Percentiles rank a stretch among this genome's conserved stretches.
Conservation (phyloP, 2,888 invertebrate species). For the Cremastinae sp. region DNA sequence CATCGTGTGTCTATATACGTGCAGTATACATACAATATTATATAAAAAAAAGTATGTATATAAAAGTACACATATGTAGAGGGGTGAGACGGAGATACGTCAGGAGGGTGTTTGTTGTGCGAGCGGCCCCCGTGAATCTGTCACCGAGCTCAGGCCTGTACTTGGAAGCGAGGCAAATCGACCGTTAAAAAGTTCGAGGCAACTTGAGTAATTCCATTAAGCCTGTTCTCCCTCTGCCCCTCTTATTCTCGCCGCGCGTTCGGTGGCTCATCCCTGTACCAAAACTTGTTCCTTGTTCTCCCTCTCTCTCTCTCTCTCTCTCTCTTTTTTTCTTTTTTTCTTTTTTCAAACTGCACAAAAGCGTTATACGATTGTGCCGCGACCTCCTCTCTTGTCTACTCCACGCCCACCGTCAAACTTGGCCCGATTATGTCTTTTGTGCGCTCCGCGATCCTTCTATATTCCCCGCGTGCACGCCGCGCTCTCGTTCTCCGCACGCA, state of each 20-base stretch:
- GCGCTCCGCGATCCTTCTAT: neutral
- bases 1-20: slow-evolving; percentile 2
- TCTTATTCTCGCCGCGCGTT: slow-evolving; percentile 29
- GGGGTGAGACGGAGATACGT: no score
- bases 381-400: neutral
- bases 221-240: slow-evolving; percentile 44
- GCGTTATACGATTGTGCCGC: neutral
- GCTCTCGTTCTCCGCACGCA: no score
- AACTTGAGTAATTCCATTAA: slow-evolving; percentile 75
- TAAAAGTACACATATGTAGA: neutral
- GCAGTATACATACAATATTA: slow-evolving; percentile 1
- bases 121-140: slow-evolving; percentile 25
- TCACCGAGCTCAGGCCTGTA: slow-evolving; percentile 31
- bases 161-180: slow-evolving; percentile 74
- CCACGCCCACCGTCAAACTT: neutral
- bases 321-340: neutral
- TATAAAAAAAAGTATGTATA: neutral
- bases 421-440: no score
- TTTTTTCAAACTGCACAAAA: neutral
- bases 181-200: slow-evolving; percentile 78
- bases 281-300: neutral
- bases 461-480: no score
- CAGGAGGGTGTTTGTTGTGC: neutral
- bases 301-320: neutral
- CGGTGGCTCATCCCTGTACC: slow-evolving; percentile 29